Evolutionary conservation across 2,888 invertebrate species (phyloP).

Genomic region (Actias luna): DNA sequence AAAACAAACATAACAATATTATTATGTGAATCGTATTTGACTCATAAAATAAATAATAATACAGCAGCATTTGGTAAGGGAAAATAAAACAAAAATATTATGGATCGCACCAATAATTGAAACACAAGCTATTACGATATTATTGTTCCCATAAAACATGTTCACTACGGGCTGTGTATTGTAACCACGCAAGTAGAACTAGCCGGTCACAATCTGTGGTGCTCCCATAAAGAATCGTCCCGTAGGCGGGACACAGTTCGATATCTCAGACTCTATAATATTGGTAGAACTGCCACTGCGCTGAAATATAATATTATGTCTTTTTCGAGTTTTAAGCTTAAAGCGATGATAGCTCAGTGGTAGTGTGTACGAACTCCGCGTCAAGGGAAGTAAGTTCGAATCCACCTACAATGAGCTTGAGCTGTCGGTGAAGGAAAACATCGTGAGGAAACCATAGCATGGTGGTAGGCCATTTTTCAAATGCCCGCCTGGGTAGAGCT

Average conservation of each 20-base stretch:
- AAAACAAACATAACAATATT: conserved; percentile 7
- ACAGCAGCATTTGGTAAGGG: conserved; percentile 11
- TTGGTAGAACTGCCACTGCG: background rate
- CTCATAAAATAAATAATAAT: conserved; percentile 13
- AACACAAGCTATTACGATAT: conserved; percentile 46
- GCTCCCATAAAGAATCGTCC: conserved; percentile 46
- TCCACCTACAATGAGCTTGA: too few species aligned
- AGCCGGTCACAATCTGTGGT: conserved; percentile 41
- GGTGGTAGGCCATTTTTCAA: too few species aligned
- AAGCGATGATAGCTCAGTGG: too few species aligned
- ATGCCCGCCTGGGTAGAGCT: too few species aligned
- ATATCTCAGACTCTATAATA: conserved; percentile 22
- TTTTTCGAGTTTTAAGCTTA: too few species aligned
- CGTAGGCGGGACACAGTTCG: conserved; percentile 48
- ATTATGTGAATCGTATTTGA: conserved; percentile 9
- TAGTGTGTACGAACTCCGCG: too few species aligned
- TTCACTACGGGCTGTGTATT: conserved; percentile 29
- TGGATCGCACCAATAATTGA: conserved; percentile 40
- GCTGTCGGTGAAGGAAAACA: too few species aligned
- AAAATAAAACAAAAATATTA: conserved; percentile 15
- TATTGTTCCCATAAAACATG: conserved; percentile 49
- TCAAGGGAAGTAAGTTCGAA: too few species aligned
- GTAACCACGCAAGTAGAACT: conserved; percentile 36
- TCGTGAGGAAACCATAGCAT: too few species aligned
- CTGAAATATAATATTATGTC: conserved; percentile 1